Base-by-base conservation (phyloP, 2,113 vertebrate genomes). In the Pachypanchax playfairii region DNA sequence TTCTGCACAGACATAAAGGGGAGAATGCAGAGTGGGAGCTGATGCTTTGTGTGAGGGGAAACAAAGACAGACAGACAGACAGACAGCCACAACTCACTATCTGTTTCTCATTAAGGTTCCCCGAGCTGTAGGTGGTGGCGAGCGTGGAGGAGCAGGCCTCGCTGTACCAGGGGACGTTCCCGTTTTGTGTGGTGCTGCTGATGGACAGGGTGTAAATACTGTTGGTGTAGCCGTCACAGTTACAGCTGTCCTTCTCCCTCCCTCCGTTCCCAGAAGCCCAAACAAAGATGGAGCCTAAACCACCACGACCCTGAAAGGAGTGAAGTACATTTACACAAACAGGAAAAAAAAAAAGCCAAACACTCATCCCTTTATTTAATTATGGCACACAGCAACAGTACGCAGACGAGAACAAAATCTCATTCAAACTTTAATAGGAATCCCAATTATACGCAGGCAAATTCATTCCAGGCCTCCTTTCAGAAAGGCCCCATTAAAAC, bases 141-240 rank as follows among this genome's bases (percentile, higher is more conserved):
- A 99, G 95, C 2, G 97, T 98, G 86, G 97, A 99, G 24, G 97
- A 98, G 88, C 97, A 99, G 73, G 96, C 95, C 91, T 99, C 97
- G 3, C 97, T 98, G 93, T 99, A 99, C 97, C 97, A 98, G 64
- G 97, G 97, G 65, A 98, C 96, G 0, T 94, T 95, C 63, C 97
- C 97, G 0, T 93, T 89, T 88, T 98, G 96, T 0, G 96, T 98
- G 86, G 95, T 96, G 80, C 97, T 99, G 93, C 97, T 98, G 88
- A 99, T 98, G 85, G 97, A 99, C 73, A 99, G 90, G 0, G 97
- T 99, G 92, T 98, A 97, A 90, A 99, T 99, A 89, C 96, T 98
- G 90, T 99, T 98, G 91, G 97, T 99, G 92, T 99, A 99, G 87
- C 97, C 97, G 0, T 99, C 97, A 2, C 97, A 99, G 92, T 99